Conservation (phyloP, 2,113 vertebrate genomes). For the Apeltes quadracus region DNA sequence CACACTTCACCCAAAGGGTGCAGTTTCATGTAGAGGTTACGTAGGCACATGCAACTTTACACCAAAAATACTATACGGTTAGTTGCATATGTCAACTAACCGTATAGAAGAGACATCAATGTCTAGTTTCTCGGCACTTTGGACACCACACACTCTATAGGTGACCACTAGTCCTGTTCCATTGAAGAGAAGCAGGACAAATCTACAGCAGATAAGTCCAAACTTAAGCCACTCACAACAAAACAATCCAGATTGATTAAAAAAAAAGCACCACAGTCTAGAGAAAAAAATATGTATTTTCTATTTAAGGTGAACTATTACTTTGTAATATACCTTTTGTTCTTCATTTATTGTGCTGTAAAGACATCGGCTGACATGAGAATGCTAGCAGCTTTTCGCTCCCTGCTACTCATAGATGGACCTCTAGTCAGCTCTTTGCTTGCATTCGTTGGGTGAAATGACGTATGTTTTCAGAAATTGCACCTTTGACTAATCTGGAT, state of each 20-base stretch:
- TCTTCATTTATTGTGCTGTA: neutral
- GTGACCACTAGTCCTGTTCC: neutral
- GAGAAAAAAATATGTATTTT: no score
- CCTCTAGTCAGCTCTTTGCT: neutral
- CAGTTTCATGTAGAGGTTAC: neutral
- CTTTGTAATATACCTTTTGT: neutral
- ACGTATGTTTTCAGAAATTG: neutral
- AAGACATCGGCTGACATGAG: neutral
- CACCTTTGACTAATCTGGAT: neutral
- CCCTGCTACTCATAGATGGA: neutral
- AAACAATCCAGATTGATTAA: neutral
- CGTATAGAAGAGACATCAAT: neutral
- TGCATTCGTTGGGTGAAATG: neutral
- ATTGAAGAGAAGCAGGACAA: neutral
- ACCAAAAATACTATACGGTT: no score
- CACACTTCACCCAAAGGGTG: neutral
- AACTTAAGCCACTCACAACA: neutral
- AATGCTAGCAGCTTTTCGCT: neutral
- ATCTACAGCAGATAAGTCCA: no score
- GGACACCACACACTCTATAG: neutral
- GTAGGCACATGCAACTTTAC: neutral
- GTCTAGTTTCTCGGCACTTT: neutral
- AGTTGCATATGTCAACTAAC: neutral
- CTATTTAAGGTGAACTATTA: neutral
- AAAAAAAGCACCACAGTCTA: no score